Base-by-base conservation (phyloP, 1,140 invertebrate species). In the Octopus sinensis region DNA sequence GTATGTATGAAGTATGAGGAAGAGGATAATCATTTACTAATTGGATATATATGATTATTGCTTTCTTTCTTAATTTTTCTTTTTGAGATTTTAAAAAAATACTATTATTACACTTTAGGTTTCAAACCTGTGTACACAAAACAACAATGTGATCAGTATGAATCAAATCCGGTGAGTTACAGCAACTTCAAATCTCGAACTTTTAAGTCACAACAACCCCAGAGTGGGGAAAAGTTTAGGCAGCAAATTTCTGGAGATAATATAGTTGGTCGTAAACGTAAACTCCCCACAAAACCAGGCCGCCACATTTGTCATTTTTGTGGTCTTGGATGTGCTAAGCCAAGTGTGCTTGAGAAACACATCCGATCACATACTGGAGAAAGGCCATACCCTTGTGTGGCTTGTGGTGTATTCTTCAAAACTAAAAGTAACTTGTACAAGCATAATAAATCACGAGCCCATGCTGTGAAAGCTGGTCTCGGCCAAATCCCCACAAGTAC, bases 351-450 rank as follows among this genome's bases (percentile, higher is more conserved):
- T 77, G 94, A 97, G 89, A 98, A 98, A 92, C 96, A 98, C 92
- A 95, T 97, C 87, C 93, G 96, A 53, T 87, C 89, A 93, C 96
- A 82, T 95, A 97, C 91, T 95, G 96, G 53, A 96, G 97, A 88
- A 96, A 97, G 90, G 78, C 96, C 96, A 43, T 98, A 94, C 92
- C 96, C 96, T 13, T 98, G 96, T 91, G 91, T 93, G 77, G 94
- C 94, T 51, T 98, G 96, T 90, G 96, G 95, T 79, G 96, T 97
- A 90, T 95, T 95, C 80, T 97, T 97, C 91, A 98, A 98, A 90
- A 98, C 96, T 4, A 96, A 96, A 88, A 97, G 96, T 85, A 98
- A 98, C 90, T 92, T 97, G 81, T 96, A 96, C 89, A 98, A 97
- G 90, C 96, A 98, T 88, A 94, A 95, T 86, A 93, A 94, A 84